Evolutionary conservation across 2,113 vertebrate genomes (phyloP), one percentile per base, ranked within the genome.

Genomic region (Eonycteris spelaea): DNA sequence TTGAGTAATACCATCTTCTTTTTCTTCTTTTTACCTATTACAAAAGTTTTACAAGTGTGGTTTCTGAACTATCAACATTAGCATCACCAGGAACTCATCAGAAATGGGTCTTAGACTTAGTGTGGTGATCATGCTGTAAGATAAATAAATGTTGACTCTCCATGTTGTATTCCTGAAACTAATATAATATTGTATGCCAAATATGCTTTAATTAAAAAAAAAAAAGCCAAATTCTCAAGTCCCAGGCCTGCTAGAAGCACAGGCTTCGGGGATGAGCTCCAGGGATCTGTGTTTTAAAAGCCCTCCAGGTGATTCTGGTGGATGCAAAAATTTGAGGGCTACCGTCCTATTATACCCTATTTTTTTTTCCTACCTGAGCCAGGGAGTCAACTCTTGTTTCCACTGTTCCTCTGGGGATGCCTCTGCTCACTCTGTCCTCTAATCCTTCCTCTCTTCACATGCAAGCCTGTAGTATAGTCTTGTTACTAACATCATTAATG

Each of bases 191-290:
- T 24, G 13, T 16, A 63, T 24, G 19, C 40, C 59, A n/a, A 65
- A 28, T 83, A 63, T 33, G 21, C 18, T 43, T 80, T 40, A 38
- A 77, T 59, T 57, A 26, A 61, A 28, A 28, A 45, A 16, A n/a
- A 21, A 21, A 33, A 51, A n/a, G 43, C 28, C 13, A 85, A 75
- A 57, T 53, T 93, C 38, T 73, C 4, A 1, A 59, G 24, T 38
- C 9, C 22, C 65, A 55, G 16, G 26, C 65, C 28, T 61, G 26
- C 1, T 7, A 51, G 28, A 63, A 16, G 55, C 11, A 35, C 28
- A 86, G 33, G 7, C 6, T 59, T 24, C 43, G n/a, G 0, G 5
- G 12, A 0, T 11, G 18, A 13, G 8, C 35, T 26, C 4, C 19
- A 45, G 38, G 3, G 12, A 45, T 28, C 26, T 33, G 38, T 45